Conservation (phyloP, 1,140 invertebrate genomes). For the Heliconius nattereri region DNA sequence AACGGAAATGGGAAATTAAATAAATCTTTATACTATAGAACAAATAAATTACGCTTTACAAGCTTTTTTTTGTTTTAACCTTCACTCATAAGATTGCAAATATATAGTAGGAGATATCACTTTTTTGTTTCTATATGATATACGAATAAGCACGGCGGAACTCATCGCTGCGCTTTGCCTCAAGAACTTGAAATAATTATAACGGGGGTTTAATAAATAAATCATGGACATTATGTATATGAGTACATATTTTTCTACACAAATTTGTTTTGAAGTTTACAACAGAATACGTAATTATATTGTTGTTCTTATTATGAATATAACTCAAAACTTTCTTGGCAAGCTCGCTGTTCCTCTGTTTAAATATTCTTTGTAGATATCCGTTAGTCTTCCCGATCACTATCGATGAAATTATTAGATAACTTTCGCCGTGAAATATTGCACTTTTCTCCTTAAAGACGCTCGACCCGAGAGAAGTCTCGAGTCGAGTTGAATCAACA, state of each 20-base stretch:
- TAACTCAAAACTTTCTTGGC: conserved; percentile 1
- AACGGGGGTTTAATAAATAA: too few species aligned
- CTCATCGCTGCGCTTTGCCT: too few species aligned
- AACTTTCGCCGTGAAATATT: conserved; percentile 10
- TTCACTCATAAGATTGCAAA: background rate
- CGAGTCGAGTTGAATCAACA: background rate
- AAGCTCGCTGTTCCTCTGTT: background rate
- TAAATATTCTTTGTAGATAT: conserved; percentile 11
- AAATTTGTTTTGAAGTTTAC: background rate
- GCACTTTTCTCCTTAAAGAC: background rate
- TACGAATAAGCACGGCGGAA: too few species aligned
- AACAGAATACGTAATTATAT: background rate
- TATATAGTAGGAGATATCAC: too few species aligned
- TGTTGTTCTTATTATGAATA: conserved; percentile 11
- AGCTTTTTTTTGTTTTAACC: background rate
- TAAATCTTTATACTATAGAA: background rate
- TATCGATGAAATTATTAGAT: conserved; percentile 14
- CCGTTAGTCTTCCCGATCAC: conserved; percentile 8
- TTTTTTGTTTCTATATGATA: too few species aligned
- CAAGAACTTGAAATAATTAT: too few species aligned
- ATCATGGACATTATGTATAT: too few species aligned
- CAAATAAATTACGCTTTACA: background rate
- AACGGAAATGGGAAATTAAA: background rate
- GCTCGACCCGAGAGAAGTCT: background rate
- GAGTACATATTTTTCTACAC: background rate